These are phyloP conservation scores for Drosophila takahashii DNA, from an alignment of 1,140 invertebrate genomes.

Conservation along the genomic window DNA sequence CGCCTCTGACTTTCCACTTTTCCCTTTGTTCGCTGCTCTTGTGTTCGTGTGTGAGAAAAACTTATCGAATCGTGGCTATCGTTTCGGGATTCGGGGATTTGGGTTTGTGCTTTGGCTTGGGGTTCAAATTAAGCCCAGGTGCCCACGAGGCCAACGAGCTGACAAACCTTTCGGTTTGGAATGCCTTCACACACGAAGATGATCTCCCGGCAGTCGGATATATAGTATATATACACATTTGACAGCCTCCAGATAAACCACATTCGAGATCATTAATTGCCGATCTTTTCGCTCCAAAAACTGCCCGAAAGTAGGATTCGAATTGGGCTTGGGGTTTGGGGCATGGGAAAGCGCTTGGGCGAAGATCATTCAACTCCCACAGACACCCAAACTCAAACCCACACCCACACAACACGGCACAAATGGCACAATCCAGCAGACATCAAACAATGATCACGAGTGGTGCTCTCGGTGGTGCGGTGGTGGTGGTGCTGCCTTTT, in stretches of 20 bases:
- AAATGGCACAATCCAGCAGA: conserved; percentile 39
- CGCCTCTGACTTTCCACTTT: conserved; percentile 78
- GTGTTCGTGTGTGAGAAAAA: conserved; percentile 78
- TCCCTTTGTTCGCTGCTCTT: conserved; percentile 57
- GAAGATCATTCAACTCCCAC: conserved; percentile 56
- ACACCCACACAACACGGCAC: conserved; percentile 52
- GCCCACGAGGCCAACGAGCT: conserved; percentile 81
- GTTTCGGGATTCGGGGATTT: conserved; percentile 24
- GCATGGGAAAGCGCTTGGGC: conserved; percentile 42
- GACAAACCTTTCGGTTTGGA: conserved; percentile 68
- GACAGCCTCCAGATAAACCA: conserved; percentile 61
- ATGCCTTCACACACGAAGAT: conserved; percentile 57
- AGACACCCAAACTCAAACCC: conserved; percentile 57
- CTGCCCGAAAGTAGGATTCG: conserved; percentile 46
- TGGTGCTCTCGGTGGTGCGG: conserved; percentile 39
- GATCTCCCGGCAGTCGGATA: conserved; percentile 40
- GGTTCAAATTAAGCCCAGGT: conserved; percentile 74
- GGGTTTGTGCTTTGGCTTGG: background rate
- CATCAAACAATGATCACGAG: conserved; percentile 71
- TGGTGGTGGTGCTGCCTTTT: conserved; percentile 5
- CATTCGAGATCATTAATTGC: conserved; percentile 78
- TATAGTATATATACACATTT: conserved; percentile 4
- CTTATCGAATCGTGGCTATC: conserved; percentile 74
- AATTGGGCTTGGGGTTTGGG: conserved; percentile 17
- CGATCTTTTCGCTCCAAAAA: conserved; percentile 59